phyloP scores from a whole-genome alignment of 2,888 invertebrate species.

The Crossocerus cetratus region DNA sequence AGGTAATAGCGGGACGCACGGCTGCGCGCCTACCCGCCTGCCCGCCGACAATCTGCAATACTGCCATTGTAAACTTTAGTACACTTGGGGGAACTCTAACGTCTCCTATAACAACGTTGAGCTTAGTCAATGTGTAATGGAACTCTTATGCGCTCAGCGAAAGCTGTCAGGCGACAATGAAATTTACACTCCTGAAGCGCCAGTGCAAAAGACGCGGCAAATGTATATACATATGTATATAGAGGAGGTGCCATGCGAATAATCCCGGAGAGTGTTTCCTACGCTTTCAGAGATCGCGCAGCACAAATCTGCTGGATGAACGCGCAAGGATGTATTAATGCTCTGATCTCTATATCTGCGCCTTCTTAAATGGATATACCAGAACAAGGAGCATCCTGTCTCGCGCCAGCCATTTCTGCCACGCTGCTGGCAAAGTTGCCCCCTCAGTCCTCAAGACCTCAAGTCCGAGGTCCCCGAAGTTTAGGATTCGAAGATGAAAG shows the following conservation, averaged over 20 bases:
- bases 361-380: no score
- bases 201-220: no score
- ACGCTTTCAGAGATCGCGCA: no score
- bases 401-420: constrained; percentile 2
- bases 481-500: constrained; percentile 54
- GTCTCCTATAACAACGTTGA: constrained; percentile 26
- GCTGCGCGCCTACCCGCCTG: constrained; percentile 22
- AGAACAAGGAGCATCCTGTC: neutral
- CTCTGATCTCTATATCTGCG: neutral
- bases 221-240: no score
- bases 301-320: neutral
- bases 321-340: neutral
- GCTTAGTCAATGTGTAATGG: constrained; percentile 19
- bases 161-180: constrained; percentile 19
- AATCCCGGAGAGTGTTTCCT: neutral
- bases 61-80: constrained; percentile 22
- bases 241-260: neutral
- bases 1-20: constrained; percentile 25
- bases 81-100: constrained; percentile 27
- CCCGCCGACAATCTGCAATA: constrained; percentile 28
- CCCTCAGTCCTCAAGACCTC: no score
- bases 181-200: neutral
- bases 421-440: constrained; percentile 36
- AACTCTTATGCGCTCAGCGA: constrained; percentile 12
- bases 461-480: constrained; percentile 36